Base-by-base conservation (phyloP, 2,888 invertebrate genomes). In the Lasius fuliginosus region DNA sequence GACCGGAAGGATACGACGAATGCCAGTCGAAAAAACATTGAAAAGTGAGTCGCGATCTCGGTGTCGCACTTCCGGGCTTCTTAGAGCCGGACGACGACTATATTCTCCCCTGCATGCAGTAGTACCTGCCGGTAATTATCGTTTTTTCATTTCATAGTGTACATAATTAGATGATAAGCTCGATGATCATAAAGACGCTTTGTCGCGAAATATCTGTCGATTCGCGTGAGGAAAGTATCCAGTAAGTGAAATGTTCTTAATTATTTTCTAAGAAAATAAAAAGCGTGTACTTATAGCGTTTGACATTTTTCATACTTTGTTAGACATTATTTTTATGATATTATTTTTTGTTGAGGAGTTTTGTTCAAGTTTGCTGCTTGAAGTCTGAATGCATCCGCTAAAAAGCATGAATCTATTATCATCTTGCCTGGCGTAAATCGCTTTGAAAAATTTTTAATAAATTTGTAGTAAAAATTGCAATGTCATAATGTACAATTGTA, bases 1-100 rank as follows among this genome's bases (percentile, higher is more conserved):
- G 97, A 83, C 97, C 97, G 15, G 96, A 98, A 95, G 97, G 98
- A 98, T 96, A 97, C 62, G 49, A 88, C 90, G 23, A 93, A 94
- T 83, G 97, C 97, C 1, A 97, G 97, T 42, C 88, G 89, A 85
- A 90, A 91, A 87, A 94, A 94, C 40, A 87, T 90, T 53, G 94
- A 94, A 87, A 94, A 94, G 94, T 94, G 90, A 92, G 91, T 88
- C 85, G 65, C 27, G 74, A 73, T 53, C 36, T 46, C 27, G 56
- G 67, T 71, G 79, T 79, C 71, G 46, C 79, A 62, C 27, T 79
- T 60, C 33, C 36, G 12, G 71, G 79, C 49, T 71, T 81, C 60
- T 79, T 71, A 73, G 33, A 67, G 53, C 68, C 69, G 40, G 53
- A 42, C 75, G 62, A 69, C 62, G 53, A 83, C 53, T 46, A n/a